Conservation (phyloP, 2,888 invertebrate genomes). For the Archips xylosteana region DNA sequence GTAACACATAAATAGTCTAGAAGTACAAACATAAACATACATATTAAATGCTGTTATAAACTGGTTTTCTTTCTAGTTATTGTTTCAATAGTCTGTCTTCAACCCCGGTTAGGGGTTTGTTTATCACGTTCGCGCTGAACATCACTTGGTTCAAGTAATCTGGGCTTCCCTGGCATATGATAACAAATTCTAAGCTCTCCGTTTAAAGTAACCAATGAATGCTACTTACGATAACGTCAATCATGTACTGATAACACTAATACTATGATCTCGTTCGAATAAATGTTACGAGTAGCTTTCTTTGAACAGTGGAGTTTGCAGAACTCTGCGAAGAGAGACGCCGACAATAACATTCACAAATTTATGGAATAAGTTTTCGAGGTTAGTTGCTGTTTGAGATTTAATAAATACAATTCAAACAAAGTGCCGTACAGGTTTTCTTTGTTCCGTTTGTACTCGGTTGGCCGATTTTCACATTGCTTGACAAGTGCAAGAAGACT, state of each 20-base stretch:
- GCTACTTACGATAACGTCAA: constrained; percentile 27
- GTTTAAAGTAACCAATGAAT: constrained; percentile 7
- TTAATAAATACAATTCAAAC: neutral
- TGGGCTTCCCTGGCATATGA: constrained; percentile 8
- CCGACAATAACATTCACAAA: neutral
- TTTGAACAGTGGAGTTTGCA: neutral
- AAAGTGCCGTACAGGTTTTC: too few relatives aligned
- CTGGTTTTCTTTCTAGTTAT: neutral
- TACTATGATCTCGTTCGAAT: neutral
- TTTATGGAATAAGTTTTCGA: constrained; percentile 12
- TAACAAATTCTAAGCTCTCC: neutral
- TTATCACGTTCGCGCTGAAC: neutral
- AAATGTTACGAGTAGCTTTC: constrained; percentile 12
- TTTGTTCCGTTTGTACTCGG: too few relatives aligned
- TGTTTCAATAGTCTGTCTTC: neutral
- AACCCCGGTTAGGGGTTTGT: neutral
- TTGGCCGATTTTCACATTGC: too few relatives aligned
- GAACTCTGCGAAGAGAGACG: neutral
- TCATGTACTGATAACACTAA: constrained; percentile 23
- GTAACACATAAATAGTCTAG: too few relatives aligned
- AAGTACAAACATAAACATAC: too few relatives aligned
- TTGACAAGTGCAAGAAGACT: too few relatives aligned
- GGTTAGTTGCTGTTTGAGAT: constrained; percentile 9
- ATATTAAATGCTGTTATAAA: too few relatives aligned
- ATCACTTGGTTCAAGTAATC: constrained; percentile 1